Evolutionary conservation across 2,113 vertebrate genomes (phyloP).

Genomic region (Camelus bactrianus): DNA sequence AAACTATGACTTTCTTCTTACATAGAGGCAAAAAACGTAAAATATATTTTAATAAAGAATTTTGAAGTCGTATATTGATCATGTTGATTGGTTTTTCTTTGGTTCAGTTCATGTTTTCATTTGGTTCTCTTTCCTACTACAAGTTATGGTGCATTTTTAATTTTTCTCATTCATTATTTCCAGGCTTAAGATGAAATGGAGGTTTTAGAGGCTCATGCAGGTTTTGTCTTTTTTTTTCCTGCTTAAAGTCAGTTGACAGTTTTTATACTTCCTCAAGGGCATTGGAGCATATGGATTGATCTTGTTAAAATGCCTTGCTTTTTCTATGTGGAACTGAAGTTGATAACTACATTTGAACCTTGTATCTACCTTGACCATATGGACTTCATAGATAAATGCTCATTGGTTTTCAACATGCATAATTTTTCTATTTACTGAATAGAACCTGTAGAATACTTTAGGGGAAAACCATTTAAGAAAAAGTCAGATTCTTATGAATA

Average conservation of each 20-base stretch:
- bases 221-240: neutral
- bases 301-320: neutral
- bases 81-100: neutral
- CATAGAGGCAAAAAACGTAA: neutral
- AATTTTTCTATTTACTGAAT: slow-evolving; percentile 59
- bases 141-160: neutral
- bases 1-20: neutral
- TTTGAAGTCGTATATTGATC: neutral
- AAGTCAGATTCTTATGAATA: neutral
- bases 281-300: neutral
- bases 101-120: neutral
- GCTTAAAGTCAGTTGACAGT: neutral
- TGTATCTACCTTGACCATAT: slow-evolving; percentile 44
- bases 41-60: neutral
- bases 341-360: slow-evolving; percentile 48
- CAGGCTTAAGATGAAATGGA: neutral
- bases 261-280: neutral
- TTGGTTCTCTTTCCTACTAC: neutral
- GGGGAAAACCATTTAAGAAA: slow-evolving; percentile 9
- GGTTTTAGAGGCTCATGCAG: neutral
- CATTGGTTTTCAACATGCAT: slow-evolving; percentile 56
- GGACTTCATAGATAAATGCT: slow-evolving; percentile 28
- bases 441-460: slow-evolving; percentile 41
- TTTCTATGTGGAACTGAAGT: neutral
- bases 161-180: neutral